Evolutionary conservation across 64 coral and sea anemone genomes (phyloP), one percentile per base, ranked within the genome.

Genomic region (Stichodactyla helianthus): DNA sequence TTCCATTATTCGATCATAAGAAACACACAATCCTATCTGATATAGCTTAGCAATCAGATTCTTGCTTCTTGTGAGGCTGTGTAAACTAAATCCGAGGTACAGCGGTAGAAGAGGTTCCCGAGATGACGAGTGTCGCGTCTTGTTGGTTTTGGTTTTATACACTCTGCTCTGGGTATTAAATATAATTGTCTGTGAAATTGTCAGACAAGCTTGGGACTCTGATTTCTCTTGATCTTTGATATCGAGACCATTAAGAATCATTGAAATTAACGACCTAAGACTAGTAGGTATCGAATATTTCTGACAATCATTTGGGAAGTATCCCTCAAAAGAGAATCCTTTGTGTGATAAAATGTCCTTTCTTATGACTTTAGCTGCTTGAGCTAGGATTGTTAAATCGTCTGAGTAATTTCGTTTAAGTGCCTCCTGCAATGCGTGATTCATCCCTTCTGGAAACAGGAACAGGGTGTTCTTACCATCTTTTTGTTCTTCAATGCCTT

Each of bases 1-100:
- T 71, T 92, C 77, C 52, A 78, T 50, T 76, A 92, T 83, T 20
- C 85, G 51, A 50, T 71, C 91, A 88, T 92, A 92, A 27, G 91
- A 87, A 28, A 92, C 79, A 56, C 59, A 76, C 19, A 88, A 68
- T 65, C 85, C 86, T 57, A 83, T 51, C 23, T 87, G 77, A 87
- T 87, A 87, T 60, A 92, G 55, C 78, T 82, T 87, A 23, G 85
- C 54, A 51, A 92, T 87, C 51, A 92, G 53, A 19, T 59, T 92
- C 68, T 87, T 92, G 58, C 86, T 88, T 84, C 86, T 83, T 26
- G 91, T 92, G 55, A 87, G 53, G 44, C 51, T 56, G 71, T 92
- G 85, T 28, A 88, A 11, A 82, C 71, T 92, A 16, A 92, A 82
- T n/a, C 86, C 86, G 26, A 92, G 14, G 54, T 87, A 92, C 13